A percentile compares a stretch with the other conserved stretches of the same genome.
These are phyloP conservation scores for Equus quagga DNA, from an alignment of 2,113 vertebrate genomes.

Conservation along the genomic window DNA sequence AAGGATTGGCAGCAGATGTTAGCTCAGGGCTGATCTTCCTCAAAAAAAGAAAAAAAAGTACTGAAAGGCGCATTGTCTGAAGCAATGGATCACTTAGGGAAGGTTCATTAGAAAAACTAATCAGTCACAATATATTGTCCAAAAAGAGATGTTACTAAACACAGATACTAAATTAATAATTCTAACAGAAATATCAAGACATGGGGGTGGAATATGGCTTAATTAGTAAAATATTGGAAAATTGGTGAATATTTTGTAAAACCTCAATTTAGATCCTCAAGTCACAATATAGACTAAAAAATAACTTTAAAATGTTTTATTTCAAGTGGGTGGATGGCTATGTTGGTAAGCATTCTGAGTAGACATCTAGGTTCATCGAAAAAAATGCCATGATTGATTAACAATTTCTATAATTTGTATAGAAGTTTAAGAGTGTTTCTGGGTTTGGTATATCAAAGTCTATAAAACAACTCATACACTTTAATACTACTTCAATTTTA, in stretches of 20 bases:
- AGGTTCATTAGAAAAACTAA: background rate
- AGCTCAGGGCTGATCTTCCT: no score
- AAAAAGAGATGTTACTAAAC: background rate
- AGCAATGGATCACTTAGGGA: background rate
- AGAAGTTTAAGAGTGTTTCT: background rate
- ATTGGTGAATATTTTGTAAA: background rate
- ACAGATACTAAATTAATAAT: background rate
- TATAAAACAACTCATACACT: background rate
- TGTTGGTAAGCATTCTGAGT: background rate
- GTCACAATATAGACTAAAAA: background rate
- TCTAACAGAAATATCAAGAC: background rate
- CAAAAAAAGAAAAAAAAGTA: no score
- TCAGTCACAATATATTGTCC: background rate
- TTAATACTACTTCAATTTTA: background rate
- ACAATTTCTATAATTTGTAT: background rate
- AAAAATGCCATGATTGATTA: background rate
- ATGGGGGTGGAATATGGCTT: background rate
- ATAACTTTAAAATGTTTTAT: background rate
- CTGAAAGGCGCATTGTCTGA: background rate
- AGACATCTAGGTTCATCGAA: background rate
- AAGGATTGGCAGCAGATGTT: no score
- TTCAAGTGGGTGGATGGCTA: background rate
- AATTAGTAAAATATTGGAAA: background rate
- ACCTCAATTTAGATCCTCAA: background rate
- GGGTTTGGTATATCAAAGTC: background rate